phyloP scores from a whole-genome alignment of 2,888 invertebrate genomes.

The Mantis religiosa region DNA sequence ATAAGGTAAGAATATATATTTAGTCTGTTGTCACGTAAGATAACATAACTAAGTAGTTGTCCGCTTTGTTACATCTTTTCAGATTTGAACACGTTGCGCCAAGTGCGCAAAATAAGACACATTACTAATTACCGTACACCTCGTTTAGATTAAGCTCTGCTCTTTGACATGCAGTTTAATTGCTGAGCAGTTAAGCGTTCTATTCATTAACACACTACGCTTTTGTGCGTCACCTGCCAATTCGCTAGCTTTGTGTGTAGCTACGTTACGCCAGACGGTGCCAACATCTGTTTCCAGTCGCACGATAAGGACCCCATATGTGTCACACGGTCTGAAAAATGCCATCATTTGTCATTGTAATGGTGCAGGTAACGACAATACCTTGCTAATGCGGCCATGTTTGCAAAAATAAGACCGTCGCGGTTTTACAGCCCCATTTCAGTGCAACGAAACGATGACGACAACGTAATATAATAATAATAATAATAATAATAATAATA shows the following conservation, averaged over 20 bases:
- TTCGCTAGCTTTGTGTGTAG: background rate
- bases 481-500: too few relatives aligned
- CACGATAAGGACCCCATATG: background rate
- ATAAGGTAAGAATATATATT: too few relatives aligned
- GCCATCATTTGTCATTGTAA: background rate
- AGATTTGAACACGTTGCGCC: too few relatives aligned
- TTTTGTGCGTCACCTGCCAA: background rate
- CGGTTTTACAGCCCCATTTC: too few relatives aligned
- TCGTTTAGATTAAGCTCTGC: background rate
- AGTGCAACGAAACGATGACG: too few relatives aligned
- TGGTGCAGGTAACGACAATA: background rate
- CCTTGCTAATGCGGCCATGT: background rate
- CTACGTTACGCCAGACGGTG: background rate
- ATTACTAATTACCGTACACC: background rate
- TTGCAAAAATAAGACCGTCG: background rate
- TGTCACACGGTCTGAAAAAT: background rate
- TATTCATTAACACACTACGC: background rate
- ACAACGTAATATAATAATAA: too few relatives aligned
- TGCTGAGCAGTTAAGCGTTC: background rate
- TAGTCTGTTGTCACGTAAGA: too few relatives aligned
- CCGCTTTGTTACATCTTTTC: too few relatives aligned
- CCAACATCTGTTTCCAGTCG: background rate
- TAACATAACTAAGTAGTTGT: too few relatives aligned
- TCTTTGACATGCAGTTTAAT: background rate
- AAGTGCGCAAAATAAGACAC: background rate